These are phyloP conservation scores for Micronycteris hirsuta DNA, from an alignment of 2,113 vertebrate species.

Conservation along the genomic window DNA sequence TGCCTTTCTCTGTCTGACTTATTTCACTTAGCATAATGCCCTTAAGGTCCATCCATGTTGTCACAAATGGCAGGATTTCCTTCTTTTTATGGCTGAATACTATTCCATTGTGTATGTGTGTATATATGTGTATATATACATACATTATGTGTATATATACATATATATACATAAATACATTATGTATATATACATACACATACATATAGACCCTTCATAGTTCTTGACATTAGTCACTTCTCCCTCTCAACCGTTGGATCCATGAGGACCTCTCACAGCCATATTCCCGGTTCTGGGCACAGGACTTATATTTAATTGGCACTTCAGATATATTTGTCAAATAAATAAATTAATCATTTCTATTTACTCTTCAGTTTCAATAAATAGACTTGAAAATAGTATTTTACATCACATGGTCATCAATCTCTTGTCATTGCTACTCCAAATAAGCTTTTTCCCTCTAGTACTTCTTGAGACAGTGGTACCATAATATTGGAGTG, in stretches of 20 bases:
- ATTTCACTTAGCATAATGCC: not conserved
- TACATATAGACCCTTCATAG: not conserved
- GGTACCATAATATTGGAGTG: not conserved
- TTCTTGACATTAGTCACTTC: not conserved
- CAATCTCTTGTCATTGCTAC: not conserved
- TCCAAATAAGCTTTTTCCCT: not conserved
- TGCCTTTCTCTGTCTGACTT: not conserved
- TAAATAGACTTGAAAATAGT: constrained; percentile 4
- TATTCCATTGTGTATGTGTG: not conserved
- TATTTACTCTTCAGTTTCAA: constrained; percentile 17
- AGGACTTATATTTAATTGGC: not conserved
- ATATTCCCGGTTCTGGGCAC: not conserved
- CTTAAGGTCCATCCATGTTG: not conserved
- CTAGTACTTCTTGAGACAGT: not conserved
- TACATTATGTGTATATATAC: not conserved
- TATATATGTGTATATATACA: not conserved
- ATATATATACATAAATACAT: too few relatives aligned
- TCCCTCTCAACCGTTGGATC: not conserved
- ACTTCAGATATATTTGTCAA: constrained; percentile 38
- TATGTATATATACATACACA: not conserved
- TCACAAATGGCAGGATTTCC: not conserved
- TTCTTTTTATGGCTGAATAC: not conserved
- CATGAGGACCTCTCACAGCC: not conserved
- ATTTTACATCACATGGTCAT: not conserved
- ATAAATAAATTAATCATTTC: not conserved